phyloP scores from a whole-genome alignment of 2,113 vertebrate species.

The Saccopteryx bilineata region DNA sequence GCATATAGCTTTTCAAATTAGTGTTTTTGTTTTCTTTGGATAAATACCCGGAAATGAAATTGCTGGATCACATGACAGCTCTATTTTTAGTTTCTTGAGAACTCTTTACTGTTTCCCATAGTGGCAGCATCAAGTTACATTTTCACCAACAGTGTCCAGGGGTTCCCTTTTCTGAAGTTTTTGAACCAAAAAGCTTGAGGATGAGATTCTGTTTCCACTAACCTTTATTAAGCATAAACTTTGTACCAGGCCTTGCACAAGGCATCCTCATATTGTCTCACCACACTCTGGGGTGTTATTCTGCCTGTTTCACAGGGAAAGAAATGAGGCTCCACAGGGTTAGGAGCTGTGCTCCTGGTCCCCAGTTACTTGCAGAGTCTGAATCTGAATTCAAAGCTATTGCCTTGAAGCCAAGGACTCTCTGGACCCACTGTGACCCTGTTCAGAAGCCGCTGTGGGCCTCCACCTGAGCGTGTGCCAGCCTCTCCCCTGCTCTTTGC shows the following conservation, averaged over 20 bases:
- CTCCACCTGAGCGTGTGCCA: not conserved
- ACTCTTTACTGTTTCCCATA: not conserved
- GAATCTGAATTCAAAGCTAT: not conserved
- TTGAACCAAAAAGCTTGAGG: slow-evolving; percentile 10
- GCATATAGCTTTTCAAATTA: not conserved
- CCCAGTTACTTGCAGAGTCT: not conserved
- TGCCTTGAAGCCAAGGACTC: not conserved
- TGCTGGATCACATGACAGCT: not conserved
- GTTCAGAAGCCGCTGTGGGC: not conserved
- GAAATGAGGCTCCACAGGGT: not conserved
- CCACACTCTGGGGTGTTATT: not conserved
- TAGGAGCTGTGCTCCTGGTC: not conserved
- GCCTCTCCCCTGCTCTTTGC: not conserved
- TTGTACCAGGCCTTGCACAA: not conserved
- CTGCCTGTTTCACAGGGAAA: slow-evolving; percentile 22
- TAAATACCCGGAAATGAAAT: not conserved
- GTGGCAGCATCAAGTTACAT: not conserved
- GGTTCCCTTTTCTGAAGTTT: not conserved
- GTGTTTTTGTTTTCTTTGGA: not conserved
- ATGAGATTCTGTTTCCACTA: slow-evolving; percentile 16
- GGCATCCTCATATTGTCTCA: not conserved
- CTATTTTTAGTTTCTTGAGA: not conserved
- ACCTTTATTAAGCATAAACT: slow-evolving; percentile 5
- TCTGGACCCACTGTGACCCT: not conserved
- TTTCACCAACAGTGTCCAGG: not conserved